Evolutionary conservation across 2,888 invertebrate species (phyloP).

Genomic region (Mythimna impura): DNA sequence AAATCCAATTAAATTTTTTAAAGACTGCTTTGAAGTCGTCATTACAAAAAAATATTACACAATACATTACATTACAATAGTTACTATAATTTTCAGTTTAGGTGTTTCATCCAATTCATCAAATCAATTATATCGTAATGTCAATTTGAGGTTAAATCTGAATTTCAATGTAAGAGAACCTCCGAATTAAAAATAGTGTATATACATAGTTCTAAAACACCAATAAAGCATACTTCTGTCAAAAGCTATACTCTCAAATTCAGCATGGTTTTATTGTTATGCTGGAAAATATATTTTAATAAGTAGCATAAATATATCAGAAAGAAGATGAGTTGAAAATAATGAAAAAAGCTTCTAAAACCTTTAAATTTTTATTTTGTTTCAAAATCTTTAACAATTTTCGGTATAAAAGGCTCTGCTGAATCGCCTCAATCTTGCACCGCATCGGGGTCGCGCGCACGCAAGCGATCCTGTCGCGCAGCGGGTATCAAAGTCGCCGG

Average conservation of each 20-base stretch:
- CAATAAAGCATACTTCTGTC: background rate
- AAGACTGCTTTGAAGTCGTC: too few species aligned
- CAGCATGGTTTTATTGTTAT: background rate
- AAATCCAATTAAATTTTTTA: conserved; percentile 5
- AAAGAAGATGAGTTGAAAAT: background rate
- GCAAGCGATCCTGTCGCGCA: conserved; percentile 84
- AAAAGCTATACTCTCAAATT: background rate
- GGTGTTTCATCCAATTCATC: too few species aligned
- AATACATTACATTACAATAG: too few species aligned
- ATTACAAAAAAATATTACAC: too few species aligned
- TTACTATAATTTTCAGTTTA: background rate
- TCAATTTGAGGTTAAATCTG: background rate
- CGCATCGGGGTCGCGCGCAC: conserved; percentile 75
- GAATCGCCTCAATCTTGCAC: conserved; percentile 70
- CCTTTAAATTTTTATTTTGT: background rate
- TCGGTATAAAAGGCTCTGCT: conserved; percentile 33
- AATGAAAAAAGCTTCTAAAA: background rate
- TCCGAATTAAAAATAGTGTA: background rate
- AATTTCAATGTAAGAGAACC: too few species aligned
- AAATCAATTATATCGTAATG: background rate
- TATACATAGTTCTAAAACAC: background rate
- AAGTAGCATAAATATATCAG: background rate
- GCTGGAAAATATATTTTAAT: too few species aligned
- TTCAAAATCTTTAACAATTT: conserved; percentile 13
- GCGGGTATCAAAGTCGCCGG: conserved; percentile 84